Evolutionary conservation across 2,113 vertebrate species (phyloP), one percentile per base, ranked within the genome.

Genomic region (Ceuthmochares aereus): DNA sequence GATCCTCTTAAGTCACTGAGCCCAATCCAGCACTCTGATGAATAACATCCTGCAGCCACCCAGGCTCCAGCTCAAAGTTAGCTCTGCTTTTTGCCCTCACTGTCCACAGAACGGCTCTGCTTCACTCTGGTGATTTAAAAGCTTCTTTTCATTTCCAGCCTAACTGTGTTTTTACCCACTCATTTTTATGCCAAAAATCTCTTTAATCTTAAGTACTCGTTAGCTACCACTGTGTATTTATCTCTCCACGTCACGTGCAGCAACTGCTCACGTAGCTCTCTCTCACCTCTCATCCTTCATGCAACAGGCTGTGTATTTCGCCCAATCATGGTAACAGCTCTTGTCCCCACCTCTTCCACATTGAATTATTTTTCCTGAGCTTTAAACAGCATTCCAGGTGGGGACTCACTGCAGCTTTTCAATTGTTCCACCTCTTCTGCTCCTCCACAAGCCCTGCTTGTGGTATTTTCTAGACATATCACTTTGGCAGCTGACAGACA

Each of bases 401-500:
- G 84, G 49, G 45, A 20, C 63, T 36, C 49, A 49, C 7, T 5
- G 7, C 83, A 81, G 89, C 56, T 20, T 89, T 82, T 14, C 58
- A 43, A 4, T 59, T 55, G 45, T 76, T 45, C 75, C 54, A 34
- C 72, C 78, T 86, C 51, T 82, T 54, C 66, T 76, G 56, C 80
- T 43, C 51, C 66, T 86, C 63, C n/a, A 45, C 54, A 51, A 43
- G 63, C 22, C 9, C 49, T 12, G 29, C 72, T 36, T 69, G 42
- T 54, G 60, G 42, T 63, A 36, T 91, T 89, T 93, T 84, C 64
- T 55, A 92, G 91, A 67, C 69, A 49, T 56, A 64, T 89, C 63
- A 9, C 67, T 90, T 87, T 87, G 69, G 84, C 87, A 89, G 94
- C 89, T 95, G 92, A 84, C 89, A 92, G 83, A 59, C 80, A 64